Evolutionary conservation across 2,888 invertebrate species (phyloP).

Genomic region (Drosophila kuntzei): DNA sequence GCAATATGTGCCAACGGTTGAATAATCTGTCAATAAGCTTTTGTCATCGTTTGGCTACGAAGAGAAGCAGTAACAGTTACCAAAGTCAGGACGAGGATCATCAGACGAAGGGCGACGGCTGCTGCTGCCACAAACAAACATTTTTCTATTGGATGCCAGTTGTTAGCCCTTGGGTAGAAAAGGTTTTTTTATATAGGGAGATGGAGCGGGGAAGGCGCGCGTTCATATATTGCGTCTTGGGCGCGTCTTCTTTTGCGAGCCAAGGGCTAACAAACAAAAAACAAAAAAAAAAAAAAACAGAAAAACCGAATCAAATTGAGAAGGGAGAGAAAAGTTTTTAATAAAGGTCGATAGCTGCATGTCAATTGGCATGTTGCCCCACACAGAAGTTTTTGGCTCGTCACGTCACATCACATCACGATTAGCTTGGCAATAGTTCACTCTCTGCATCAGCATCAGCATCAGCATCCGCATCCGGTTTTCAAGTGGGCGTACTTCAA

Average conservation of each 20-base stretch:
- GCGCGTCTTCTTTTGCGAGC: constrained; percentile 64
- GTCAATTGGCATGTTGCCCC: constrained; percentile 69
- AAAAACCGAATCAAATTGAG: constrained; percentile 14
- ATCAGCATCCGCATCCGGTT: constrained; percentile 73
- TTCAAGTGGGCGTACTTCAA: constrained; percentile 52
- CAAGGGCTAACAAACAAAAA: constrained; percentile 53
- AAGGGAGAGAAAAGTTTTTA: constrained; percentile 71
- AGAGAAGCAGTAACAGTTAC: constrained; percentile 9
- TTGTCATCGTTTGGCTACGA: constrained; percentile 73
- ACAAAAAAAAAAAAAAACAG: constrained; percentile 13
- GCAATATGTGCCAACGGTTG: constrained; percentile 82
- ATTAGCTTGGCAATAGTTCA: constrained; percentile 76
- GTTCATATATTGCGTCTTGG: constrained; percentile 76
- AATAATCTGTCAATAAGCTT: constrained; percentile 82
- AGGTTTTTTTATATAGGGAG: constrained; percentile 10
- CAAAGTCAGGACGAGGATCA: constrained; percentile 7
- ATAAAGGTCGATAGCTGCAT: constrained; percentile 83
- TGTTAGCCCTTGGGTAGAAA: constrained; percentile 45
- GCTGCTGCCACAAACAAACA: constrained; percentile 76
- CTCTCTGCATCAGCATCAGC: constrained; percentile 31
- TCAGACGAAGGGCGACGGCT: constrained; percentile 32
- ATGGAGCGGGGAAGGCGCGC: neutral
- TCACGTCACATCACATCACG: constrained; percentile 58
- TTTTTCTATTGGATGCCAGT: constrained; percentile 73
- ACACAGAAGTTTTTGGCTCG: constrained; percentile 41